Base-by-base conservation (phyloP, 2,797 vertebrate genomes). In the Neostethus bicornis region DNA sequence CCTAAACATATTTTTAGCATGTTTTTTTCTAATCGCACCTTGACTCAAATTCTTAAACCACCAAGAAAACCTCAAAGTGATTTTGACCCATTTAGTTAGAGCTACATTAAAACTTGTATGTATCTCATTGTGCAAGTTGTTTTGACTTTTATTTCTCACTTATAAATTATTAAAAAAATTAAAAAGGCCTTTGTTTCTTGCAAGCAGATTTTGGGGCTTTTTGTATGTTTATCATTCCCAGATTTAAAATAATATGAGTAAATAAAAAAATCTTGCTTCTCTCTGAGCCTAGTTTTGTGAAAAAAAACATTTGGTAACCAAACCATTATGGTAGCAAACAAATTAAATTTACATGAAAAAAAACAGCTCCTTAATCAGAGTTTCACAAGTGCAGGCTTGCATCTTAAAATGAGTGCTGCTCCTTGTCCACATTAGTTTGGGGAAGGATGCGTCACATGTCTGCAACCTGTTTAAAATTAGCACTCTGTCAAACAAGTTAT, bases 371-470 rank as follows among this genome's bases (percentile, higher is more conserved):
- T 35, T 21, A 32, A 34, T 44, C 38, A 50, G 16, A 23, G 1
- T 34, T 16, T 8, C 38, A 5, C 32, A 14, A 38, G 12, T 1
- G 4, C n/a, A 53, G 24, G 70, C 14, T 58, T 60, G 13, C 24
- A 49, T 13, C 50, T 31, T 45, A 19, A 41, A 68, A 67, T 64
- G 1, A 34, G 9, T 34, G 50, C 7, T 35, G 44, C 28, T 23
- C 0, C 29, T 43, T 37, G 51, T 48, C 23, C 59, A 37, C 29
- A 23, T 19, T 14, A 0, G 20, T 56, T 66, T 70, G 38, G 77
- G 74, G 66, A 82, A 80, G 74, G 66, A 4, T 53, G 39, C 19
- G 25, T 78, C 39, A 61, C 41, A 64, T 12, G 19, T 50, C 68
- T 70, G 52, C 50, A 37, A 21, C 61, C 19, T 3, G 26, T 61